Evolutionary conservation across 2,888 invertebrate species (phyloP).

Genomic region (Deladenus siricidicola): DNA sequence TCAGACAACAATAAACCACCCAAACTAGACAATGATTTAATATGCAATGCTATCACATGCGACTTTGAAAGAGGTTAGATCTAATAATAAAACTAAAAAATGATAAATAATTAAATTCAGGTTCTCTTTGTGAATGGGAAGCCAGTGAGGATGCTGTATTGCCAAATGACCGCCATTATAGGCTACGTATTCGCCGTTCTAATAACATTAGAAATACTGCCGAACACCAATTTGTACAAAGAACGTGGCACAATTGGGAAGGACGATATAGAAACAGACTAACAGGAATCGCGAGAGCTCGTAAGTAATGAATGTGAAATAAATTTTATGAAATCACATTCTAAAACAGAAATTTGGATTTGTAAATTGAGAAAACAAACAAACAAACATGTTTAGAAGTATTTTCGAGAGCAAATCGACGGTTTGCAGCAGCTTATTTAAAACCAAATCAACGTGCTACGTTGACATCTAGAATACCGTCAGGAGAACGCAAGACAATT

Average conservation of each 20-base stretch:
- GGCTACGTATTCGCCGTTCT: background rate
- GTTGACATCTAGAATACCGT: slow-evolving; percentile 26
- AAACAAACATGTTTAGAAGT: slow-evolving; percentile 28
- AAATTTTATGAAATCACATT: no score
- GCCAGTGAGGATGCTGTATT: slow-evolving; percentile 26
- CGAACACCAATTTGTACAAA: slow-evolving; percentile 20
- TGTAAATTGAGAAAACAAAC: background rate
- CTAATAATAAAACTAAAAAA: no score
- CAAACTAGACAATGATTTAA: slow-evolving; percentile 9
- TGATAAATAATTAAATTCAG: no score
- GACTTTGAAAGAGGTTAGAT: slow-evolving; percentile 31
- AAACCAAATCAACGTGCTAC: slow-evolving; percentile 40
- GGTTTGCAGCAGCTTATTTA: slow-evolving; percentile 44
- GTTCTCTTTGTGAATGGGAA: slow-evolving; percentile 28
- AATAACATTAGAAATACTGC: background rate
- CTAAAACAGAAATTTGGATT: background rate
- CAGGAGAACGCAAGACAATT: slow-evolving; percentile 20
- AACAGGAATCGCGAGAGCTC: slow-evolving; percentile 37
- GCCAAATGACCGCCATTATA: slow-evolving; percentile 22
- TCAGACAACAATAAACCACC: no score
- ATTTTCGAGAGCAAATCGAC: slow-evolving; percentile 34
- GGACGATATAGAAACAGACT: slow-evolving; percentile 30
- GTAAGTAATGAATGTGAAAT: slow-evolving; percentile 19
- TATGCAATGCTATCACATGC: slow-evolving; percentile 29
- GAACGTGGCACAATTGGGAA: slow-evolving; percentile 48